Conservation (phyloP, 53 echinoderm and acorn worm species). For the Echinometra lucunter region DNA sequence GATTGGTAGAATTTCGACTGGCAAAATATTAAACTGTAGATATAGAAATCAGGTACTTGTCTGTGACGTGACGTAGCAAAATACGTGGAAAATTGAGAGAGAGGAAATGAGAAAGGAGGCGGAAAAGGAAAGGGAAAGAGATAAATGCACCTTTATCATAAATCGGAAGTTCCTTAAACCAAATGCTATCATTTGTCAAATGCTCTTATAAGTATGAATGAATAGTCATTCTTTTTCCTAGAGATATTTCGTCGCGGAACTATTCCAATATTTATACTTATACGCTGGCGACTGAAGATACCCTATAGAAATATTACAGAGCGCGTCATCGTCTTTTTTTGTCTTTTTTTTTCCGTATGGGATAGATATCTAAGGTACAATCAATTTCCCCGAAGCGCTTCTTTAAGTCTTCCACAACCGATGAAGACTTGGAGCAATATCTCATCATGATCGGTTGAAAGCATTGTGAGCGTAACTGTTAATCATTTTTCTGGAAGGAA, state of each 20-base stretch:
- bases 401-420: constrained; percentile 9
- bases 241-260: not conserved
- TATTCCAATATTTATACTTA: constrained; percentile 10
- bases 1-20: not conserved
- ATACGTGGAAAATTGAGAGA: not conserved
- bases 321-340: not conserved
- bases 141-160: not conserved
- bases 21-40: not conserved
- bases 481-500: constrained; percentile 12
- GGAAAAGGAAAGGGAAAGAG: not conserved
- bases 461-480: not conserved
- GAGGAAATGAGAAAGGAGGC: not conserved
- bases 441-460: not conserved
- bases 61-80: not conserved
- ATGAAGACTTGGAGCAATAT: not conserved
- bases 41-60: not conserved
- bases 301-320: not conserved
- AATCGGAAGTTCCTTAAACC: constrained; percentile 11
- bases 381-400: not conserved
- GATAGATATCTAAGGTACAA: not conserved
- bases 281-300: constrained; percentile 7
- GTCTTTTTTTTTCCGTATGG: not conserved
- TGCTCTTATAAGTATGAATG: constrained; percentile 37
- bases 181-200: constrained; percentile 27
- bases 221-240: not conserved